A percentile compares a stretch with the other conserved stretches of the same genome.
These are phyloP conservation scores for Drosophila cardini DNA, from an alignment of 1,140 invertebrate species.

Conservation along the genomic window DNA sequence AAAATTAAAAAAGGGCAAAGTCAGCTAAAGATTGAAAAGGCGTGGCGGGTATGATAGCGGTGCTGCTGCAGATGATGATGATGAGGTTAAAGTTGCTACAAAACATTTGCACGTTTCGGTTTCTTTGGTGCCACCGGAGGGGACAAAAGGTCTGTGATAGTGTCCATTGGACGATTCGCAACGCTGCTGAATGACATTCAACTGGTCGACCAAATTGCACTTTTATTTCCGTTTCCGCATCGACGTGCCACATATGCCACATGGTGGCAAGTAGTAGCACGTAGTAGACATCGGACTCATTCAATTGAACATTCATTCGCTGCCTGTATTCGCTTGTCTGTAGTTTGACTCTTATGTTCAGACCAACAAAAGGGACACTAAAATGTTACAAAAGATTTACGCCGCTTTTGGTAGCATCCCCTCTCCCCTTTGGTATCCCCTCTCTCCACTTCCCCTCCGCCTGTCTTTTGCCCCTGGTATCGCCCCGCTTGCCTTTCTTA, in stretches of 20 bases:
- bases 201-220: conserved; percentile 73
- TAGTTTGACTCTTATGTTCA: conserved; percentile 35
- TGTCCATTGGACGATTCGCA: conserved; percentile 57
- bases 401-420: conserved; percentile 38
- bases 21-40: background rate
- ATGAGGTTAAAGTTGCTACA: conserved; percentile 49
- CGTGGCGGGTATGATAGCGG: background rate
- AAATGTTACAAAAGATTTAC: conserved; percentile 80
- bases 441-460: background rate
- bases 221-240: conserved; percentile 74
- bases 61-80: conserved; percentile 2
- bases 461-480: conserved; percentile 1
- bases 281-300: conserved; percentile 24
- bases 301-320: conserved; percentile 43
- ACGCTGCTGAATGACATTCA: conserved; percentile 71
- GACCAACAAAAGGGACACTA: conserved; percentile 52
- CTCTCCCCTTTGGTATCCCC: background rate
- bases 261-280: too few relatives aligned
- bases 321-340: background rate
- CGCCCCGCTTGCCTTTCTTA: background rate
- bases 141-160: conserved; percentile 26
- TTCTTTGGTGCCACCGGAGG: background rate
- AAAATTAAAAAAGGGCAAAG: conserved; percentile 63
- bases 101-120: conserved; percentile 47
- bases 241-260: conserved; percentile 47